Percentiles rank a stretch among this genome's conserved stretches.
Evolutionary conservation across 2,113 vertebrate genomes (phyloP).

Genomic region (Pelecanoides urinatrix): DNA sequence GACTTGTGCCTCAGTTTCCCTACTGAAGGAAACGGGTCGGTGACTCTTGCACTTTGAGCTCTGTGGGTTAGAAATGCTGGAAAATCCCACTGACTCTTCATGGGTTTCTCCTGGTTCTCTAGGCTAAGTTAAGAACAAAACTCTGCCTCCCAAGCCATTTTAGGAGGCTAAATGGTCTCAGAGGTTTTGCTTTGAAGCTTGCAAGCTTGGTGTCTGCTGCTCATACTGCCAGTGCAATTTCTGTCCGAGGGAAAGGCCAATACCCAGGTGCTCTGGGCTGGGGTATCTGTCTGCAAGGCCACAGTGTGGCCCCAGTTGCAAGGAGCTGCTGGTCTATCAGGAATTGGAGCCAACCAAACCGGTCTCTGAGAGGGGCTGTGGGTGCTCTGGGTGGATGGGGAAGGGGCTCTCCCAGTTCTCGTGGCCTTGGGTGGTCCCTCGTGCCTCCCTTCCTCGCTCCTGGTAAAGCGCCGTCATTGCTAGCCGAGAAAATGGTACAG

Average conservation of each 20-base stretch:
- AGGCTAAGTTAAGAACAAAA: neutral
- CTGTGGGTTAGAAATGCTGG: neutral
- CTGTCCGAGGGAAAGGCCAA: neutral
- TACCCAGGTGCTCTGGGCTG: neutral
- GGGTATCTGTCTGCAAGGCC: neutral
- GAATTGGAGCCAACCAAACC: neutral
- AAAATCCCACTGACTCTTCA: neutral
- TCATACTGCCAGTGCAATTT: accelerated
- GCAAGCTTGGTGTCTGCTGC: neutral
- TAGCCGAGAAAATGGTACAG: neutral
- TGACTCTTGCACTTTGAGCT: neutral
- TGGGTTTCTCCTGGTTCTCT: neutral
- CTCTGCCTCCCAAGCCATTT: neutral
- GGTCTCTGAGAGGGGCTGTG: neutral
- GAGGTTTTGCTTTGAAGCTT: neutral
- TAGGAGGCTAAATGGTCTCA: neutral
- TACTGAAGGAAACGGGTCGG: accelerated
- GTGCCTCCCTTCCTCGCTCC: neutral
- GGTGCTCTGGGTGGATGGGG: neutral
- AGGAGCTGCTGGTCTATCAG: neutral
- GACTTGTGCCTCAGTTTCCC: neutral
- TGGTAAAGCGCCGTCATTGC: neutral
- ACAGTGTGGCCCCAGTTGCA: neutral
- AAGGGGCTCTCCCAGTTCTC: neutral
- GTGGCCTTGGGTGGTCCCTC: accelerated